Percentiles rank a stretch among this genome's conserved stretches.
These are phyloP conservation scores for roundworm (Caenorhabditis elegans) DNA, from an alignment of 1,140 invertebrate species.

Conservation along the genomic window WBcel235 BX284604.4:3758501-3759000, in stretches of 20 bases:
- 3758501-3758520: neutral
- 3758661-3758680: neutral
- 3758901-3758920: neutral
- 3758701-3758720: neutral
- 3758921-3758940: neutral
- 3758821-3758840: neutral
- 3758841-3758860: neutral
- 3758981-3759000: neutral
- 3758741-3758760: neutral
- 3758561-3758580: neutral
- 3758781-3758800: neutral
- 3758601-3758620: neutral
- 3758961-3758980: neutral
- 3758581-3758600: neutral
- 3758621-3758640: too few species aligned
- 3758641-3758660: neutral
- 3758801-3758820: neutral
- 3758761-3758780: neutral
- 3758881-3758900: too few species aligned
- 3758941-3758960: neutral
- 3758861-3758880: neutral
- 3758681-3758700: neutral
- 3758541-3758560: conserved; percentile 11
- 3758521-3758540: neutral
- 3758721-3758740: neutral